Evolutionary conservation across 2,797 vertebrate species (phyloP), one percentile per base, ranked within the genome.

Genomic region (Spinus pinus): DNA sequence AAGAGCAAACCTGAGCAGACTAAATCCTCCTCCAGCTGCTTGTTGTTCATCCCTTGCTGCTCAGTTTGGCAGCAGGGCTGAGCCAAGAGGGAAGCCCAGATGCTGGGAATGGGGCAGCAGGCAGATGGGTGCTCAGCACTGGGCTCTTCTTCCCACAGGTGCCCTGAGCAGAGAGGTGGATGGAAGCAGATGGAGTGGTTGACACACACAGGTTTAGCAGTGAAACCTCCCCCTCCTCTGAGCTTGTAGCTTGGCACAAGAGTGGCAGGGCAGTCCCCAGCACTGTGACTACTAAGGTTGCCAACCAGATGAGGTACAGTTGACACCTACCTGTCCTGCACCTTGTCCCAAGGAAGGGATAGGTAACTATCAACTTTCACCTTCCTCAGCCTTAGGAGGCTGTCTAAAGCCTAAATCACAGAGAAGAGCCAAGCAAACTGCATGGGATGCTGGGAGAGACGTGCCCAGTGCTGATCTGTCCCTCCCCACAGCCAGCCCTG

Each of bases 21-120:
- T 88, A 86, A 92, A 86, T 88, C 70, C 66, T 75, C 69, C 74
- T 88, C 28, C 88, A 93, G 70, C 70, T 80, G 54, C 70, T 67
- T 64, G 30, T 44, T 1, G 0, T 17, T 67, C 57, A 53, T 64
- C 17, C 47, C 46, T 47, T 11, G 24, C 33, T 85, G 75, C 47
- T 87, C 67, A 64, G 42, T 66, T 88, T 72, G 54, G 49, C 65
- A 69, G 65, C 3, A 1, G 30, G 50, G 39, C 39, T 90, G 66
- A 86, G 27, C 28, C 42, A 22, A 54, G 50, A 78, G 69, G 65
- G 25, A 73, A 78, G 6, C 25, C 49, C 37, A 6, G 12, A 9
- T n/a, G 30, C 37, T 50, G 65, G 74, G 46, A 56, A 57, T 10
- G 16, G 71, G 49, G 44, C 54, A 75, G 57, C 51, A 80, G 33